Conservation (phyloP, 2,888 invertebrate species). For the Oeneis ivallda region DNA sequence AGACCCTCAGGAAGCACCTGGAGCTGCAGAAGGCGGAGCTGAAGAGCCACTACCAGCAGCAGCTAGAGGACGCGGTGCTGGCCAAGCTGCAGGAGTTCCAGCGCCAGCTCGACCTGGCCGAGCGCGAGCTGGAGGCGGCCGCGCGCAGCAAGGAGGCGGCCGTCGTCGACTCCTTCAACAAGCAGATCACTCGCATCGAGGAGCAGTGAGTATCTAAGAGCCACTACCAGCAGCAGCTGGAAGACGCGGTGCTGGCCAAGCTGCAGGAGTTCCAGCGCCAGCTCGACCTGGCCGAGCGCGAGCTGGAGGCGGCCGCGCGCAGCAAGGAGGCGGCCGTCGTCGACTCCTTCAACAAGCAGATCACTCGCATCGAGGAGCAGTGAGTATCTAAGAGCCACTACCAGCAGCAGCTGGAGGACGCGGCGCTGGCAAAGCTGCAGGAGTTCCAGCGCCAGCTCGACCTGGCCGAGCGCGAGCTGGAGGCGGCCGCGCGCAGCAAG, state of each 20-base stretch:
- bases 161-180: constrained; percentile 86
- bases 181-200: constrained; percentile 86
- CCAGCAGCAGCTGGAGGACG: constrained; percentile 90
- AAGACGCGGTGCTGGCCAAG: constrained; percentile 88
- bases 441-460: constrained; percentile 89
- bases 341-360: constrained; percentile 87
- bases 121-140: constrained; percentile 84
- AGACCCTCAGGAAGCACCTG: constrained; percentile 74
- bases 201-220: constrained; percentile 82
- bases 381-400: constrained; percentile 86
- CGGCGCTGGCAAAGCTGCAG: constrained; percentile 87
- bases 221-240: constrained; percentile 91
- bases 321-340: constrained; percentile 85
- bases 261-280: constrained; percentile 88
- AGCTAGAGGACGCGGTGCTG: constrained; percentile 89
- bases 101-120: constrained; percentile 86
- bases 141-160: constrained; percentile 84
- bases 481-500: constrained; percentile 83
- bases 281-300: constrained; percentile 85
- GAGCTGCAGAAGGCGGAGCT: constrained; percentile 86
- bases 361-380: constrained; percentile 84
- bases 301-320: constrained; percentile 84
- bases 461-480: constrained; percentile 84
- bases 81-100: constrained; percentile 89
- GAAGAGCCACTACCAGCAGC: constrained; percentile 89